Evolutionary conservation across 2,888 invertebrate species (phyloP).

Genomic region (Branchipolynoe longqiensis): DNA sequence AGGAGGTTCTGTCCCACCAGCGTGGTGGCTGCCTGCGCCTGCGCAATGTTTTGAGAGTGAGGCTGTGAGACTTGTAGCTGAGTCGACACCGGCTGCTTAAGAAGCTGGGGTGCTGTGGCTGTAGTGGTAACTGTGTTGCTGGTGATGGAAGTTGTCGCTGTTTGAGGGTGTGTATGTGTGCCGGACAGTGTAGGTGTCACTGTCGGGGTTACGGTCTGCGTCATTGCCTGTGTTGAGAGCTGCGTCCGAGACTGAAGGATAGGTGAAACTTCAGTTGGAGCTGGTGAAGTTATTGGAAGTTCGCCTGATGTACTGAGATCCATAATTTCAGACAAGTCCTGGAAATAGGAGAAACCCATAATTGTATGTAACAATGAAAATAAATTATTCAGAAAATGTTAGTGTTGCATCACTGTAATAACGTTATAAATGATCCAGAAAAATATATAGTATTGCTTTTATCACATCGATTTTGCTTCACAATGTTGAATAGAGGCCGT

Average conservation of each 20-base stretch:
- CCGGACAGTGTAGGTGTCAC: background rate
- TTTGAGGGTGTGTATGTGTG: no score
- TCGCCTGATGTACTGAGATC: constrained; percentile 23
- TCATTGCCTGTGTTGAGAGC: background rate
- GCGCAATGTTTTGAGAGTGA: background rate
- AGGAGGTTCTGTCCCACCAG: constrained; percentile 13
- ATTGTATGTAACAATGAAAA: no score
- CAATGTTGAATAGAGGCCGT: no score
- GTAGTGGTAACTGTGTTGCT: background rate
- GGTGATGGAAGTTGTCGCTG: background rate
- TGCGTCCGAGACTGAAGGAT: no score
- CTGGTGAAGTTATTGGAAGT: constrained; percentile 10
- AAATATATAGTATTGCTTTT: no score
- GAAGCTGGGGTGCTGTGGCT: background rate
- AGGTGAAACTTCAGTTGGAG: background rate
- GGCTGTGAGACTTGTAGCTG: background rate
- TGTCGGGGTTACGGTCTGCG: background rate
- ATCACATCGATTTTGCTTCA: no score
- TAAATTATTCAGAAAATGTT: no score
- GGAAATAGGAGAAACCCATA: background rate
- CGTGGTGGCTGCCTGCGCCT: background rate
- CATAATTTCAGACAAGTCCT: constrained; percentile 43
- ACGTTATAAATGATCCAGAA: no score
- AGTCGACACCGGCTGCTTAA: no score
- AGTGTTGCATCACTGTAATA: no score